Evolutionary conservation across 2,113 vertebrate genomes (phyloP).

Genomic region (Theristicus caerulescens): DNA sequence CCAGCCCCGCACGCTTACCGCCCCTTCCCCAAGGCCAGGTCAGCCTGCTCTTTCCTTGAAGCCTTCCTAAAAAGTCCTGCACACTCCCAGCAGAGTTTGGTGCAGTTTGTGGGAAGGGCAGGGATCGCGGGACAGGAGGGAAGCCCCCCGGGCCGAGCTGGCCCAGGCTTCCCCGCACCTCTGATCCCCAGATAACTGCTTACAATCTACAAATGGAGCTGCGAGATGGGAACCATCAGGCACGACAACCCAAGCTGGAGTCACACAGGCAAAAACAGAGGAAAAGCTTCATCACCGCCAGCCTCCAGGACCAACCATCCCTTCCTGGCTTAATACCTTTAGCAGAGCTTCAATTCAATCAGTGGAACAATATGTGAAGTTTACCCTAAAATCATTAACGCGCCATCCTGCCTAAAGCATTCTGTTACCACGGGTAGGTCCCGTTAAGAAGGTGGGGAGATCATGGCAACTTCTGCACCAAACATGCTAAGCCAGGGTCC

Average conservation of each 20-base stretch:
- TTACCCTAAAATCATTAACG: neutral
- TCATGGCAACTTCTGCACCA: neutral
- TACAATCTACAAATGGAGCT: neutral
- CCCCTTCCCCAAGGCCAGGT: neutral
- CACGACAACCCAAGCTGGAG: neutral
- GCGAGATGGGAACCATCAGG: neutral
- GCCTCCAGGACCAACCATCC: neutral
- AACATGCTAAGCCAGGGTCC: neutral
- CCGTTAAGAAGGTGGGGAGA: neutral
- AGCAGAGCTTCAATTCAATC: neutral
- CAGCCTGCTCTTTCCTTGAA: neutral
- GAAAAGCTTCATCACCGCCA: neutral
- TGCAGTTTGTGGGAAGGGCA: neutral
- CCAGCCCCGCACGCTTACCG: accelerated
- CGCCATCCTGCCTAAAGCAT: neutral
- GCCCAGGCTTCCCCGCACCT: neutral
- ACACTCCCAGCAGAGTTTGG: neutral
- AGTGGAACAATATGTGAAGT: neutral
- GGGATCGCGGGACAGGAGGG: neutral
- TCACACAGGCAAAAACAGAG: neutral
- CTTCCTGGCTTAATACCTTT: neutral
- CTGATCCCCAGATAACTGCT: accelerated
- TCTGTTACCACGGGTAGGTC: accelerated
- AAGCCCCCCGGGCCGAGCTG: accelerated
- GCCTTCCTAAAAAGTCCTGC: neutral